Base-by-base conservation (phyloP, 2,888 invertebrate genomes). In the Agonopterix alstromeriana region DNA sequence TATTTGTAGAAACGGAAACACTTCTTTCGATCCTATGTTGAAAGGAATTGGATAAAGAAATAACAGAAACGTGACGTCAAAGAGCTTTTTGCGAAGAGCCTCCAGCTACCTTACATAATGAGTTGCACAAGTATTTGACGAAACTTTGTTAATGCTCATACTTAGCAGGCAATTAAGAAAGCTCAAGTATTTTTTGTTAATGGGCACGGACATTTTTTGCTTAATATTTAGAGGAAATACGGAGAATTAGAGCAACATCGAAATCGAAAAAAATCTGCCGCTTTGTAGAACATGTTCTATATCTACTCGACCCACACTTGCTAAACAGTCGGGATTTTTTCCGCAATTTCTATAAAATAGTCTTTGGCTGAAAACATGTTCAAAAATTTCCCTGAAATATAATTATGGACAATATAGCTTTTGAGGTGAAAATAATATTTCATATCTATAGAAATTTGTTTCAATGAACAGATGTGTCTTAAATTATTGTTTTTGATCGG, bases 101-200 rank as follows among this genome's bases (percentile, higher is more conserved):
- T 50, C 55, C 48, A 61, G 65, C 65, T 47, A 58, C 57, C 63
- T 53, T 62, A 66, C n/a, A 67, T 73, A 73, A 73, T 70, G 73
- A 75, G 67, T 69, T 74, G 65, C 64, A 63, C 65, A 67, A 42
- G 11, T 12, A 67, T 73, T 75, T 65, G 65, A 69, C 60, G 63
- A 58, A 69, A 69, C 66, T 67, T 71, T 67, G 66, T 66, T 65
- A 66, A 63, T 61, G 61, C 65, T 69, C 55, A 56, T 67, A 62
- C 62, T 69, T 68, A 68, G 56, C 66, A 65, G 67, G 65, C 67
- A 73, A 73, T 74, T 73, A 73, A 63, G 60, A 53, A 54, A 57
- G 58, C 61, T 64, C 62, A 60, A 56, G 60, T 65, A 62, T 68
- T 70, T 70, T 73, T 69, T 65, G 66, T 63, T 27, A 52, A 49